Conservation (phyloP, 2,888 invertebrate species). For the Conomelus anceps region DNA sequence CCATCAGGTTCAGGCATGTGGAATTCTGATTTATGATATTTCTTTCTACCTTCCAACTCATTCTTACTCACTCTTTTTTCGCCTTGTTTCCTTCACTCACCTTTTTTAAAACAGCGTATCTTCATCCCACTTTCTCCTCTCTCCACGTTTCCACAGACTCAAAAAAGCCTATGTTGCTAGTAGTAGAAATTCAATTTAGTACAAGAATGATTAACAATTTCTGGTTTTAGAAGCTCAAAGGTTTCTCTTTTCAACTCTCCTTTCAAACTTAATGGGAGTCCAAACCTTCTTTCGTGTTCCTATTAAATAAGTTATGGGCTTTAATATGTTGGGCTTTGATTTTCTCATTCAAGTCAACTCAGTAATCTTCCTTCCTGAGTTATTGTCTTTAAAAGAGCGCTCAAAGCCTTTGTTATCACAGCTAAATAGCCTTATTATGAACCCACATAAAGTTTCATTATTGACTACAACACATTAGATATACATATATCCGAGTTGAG, state of each 20-base stretch:
- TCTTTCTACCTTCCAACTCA: not conserved
- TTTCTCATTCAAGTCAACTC: not conserved
- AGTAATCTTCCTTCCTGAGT: not conserved
- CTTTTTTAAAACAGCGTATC: not conserved
- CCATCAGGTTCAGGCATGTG: too few species aligned
- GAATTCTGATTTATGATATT: too few species aligned
- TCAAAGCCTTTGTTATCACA: not conserved
- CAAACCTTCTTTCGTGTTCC: not conserved
- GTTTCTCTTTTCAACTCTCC: not conserved
- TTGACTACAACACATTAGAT: too few species aligned
- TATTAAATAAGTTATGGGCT: not conserved
- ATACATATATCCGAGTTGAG: too few species aligned
- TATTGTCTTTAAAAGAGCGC: not conserved
- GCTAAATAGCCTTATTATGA: too few species aligned
- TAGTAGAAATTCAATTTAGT: not conserved
- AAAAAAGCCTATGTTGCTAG: not conserved
- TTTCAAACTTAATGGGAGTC: not conserved
- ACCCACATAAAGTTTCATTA: too few species aligned
- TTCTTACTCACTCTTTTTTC: not conserved
- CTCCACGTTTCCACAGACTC: not conserved
- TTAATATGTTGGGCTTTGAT: too few species aligned
- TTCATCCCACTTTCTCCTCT: not conserved
- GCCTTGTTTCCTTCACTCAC: not conserved
- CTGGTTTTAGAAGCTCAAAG: not conserved
- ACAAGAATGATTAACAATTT: not conserved